Evolutionary conservation across 2,113 vertebrate species (phyloP), one percentile per base, ranked within the genome.

Genomic region (Prochilodus magdalenae): DNA sequence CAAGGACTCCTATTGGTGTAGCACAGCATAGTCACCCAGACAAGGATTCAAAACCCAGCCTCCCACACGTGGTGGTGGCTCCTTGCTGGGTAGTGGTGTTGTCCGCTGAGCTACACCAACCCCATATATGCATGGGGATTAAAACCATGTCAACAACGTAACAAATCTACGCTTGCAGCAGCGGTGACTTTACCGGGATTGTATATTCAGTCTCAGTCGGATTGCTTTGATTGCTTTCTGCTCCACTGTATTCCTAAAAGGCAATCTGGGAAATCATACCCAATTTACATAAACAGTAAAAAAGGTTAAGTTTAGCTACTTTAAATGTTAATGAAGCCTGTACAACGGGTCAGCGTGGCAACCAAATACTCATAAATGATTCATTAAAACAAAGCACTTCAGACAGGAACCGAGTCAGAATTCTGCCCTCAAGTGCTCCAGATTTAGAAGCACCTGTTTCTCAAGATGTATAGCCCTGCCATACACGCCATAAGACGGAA

Each of bases 351-450:
- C 30, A 67, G 16, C 40, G 65, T 67, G 65, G 5, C 7, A 40
- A n/a, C 7, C 57, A 60, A 69, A 55, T 16, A 24, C 63, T 14
- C 26, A 74, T 74, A 74, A 73, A 81, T 62, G 73, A 65, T 81
- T 74, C 24, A 77, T 77, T 74, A 76, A 36, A 69, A n/a, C 27
- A 73, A 20, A 22, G 12, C 40, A 65, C n/a, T 73, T 81, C 62
- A 75, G 57, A 75, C 72, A 67, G 30, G 22, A 47, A 13, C 70
- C 24, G 5, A 30, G 18, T 15, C 47, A 24, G 59, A 33, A 14
- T 4, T 47, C n/a, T 36, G 30, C n/a, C 74, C 14, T 62, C 13
- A 47, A 67, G 51, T 36, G 16, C 44, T 66, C 14, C 55, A 49
- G 40, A 62, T 27, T 70, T 16, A 59, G 29, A 76, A 76, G 29